Base-by-base conservation (phyloP, 2,113 vertebrate genomes). In the Raphicerus campestris region DNA sequence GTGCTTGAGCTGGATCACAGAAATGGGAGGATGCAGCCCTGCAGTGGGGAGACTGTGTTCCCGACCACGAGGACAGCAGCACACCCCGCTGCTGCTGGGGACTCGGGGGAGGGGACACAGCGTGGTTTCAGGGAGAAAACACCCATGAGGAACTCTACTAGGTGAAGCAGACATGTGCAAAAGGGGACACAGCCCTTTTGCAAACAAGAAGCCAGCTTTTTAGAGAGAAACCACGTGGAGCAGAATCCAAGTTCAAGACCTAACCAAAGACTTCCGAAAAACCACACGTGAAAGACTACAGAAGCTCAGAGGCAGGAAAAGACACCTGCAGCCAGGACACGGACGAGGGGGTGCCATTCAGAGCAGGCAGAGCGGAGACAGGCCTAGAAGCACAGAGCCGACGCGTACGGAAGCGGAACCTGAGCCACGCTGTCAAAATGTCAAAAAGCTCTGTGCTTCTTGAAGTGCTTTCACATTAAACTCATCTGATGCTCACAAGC, bases 381-480 rank as follows among this genome's bases (percentile, higher is more conserved):
- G 47, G 39, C 91, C 87, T 20, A 5, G 42, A 20, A 51, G 55
- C 26, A 11, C 4, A 8, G 7, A 1, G 63, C 13, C 1, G 19
- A 30, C 0, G 16, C 30, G 6, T 35, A 17, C 0, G 2, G 66
- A 14, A 80, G 58, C 22, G 1, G 5, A 3, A 15, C 53, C 51
- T 1, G 26, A 39, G 58, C 22, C 35, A 53, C 3, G 0, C 5
- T 66, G 4, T n/a, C 26, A 14, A 42, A 66, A 70, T 2, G 19
- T 0, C 55, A 39, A 39, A 4, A 14, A 60, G 66, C 56, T 51
- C 73, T 1, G 2, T 2, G 15, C 17, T 45, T 10, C 56, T 7
- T 53, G 2, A 70, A 9, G n/a, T 2, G 17, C 17, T 73, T 45
- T 77, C 91, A 10, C 47, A 28, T 11, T 28, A 35, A 26, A 28